Evolutionary conservation across 2,888 invertebrate species (phyloP), one percentile per base, ranked within the genome.

Genomic region (Mythimna vitellina): DNA sequence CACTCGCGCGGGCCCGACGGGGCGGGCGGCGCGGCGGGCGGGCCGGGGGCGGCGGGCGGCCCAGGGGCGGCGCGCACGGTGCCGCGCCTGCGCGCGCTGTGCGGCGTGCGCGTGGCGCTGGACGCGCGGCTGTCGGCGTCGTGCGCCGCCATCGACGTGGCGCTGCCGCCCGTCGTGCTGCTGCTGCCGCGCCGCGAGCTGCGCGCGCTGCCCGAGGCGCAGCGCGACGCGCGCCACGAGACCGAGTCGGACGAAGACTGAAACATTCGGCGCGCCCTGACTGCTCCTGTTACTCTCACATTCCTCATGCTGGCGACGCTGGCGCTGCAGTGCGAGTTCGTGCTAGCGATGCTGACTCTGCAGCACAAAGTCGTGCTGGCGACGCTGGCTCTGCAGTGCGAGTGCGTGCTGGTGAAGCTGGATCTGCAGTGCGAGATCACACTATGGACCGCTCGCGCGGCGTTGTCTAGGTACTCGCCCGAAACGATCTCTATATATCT

Each of bases 121-220:
- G 97, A 25, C 93, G 97, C 78, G 97, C 79, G 97, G 96, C 93
- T 97, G 73, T 97, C 97, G 68, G 97, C 97, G 0, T 97, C 97
- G n/a, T 97, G 97, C 88, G 97, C 97, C 70, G 97, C 97, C 88
- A 96, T 96, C 73, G 86, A 84, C 85, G 80, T 81, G 88, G 88
- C 87, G 86, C 86, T 86, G 85, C 88, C 89, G 62, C 88, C 88
- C 7, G 84, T 88, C 88, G 75, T 89, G 88, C 84, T 89, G 88
- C 84, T 89, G 87, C 80, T 87, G 87, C 92, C 73, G 72, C 75
- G 58, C n/a, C 17, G 22, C 65, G 22, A 82, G 87, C 89, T 91
- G 88, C 91, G 91, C 49, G 88, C 89, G 84, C 90, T 85, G 84
- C 87, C 88, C 20, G 32, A 8, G 8, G 10, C 49, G 46, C 46